Conservation (phyloP, 2,113 vertebrate species). For the Dromaius novaehollandiae region DNA sequence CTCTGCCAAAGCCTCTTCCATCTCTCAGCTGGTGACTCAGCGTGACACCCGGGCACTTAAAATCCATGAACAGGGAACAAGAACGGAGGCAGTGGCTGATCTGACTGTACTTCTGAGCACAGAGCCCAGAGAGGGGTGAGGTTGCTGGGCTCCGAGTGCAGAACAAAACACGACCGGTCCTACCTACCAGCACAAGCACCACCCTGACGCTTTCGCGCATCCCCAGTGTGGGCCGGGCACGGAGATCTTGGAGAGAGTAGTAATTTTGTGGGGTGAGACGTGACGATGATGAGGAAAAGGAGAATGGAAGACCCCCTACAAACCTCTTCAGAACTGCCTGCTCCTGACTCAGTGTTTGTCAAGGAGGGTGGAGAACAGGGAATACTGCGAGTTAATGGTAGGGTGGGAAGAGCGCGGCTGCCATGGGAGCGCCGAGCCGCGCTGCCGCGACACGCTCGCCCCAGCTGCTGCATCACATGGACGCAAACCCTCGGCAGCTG, state of each 20-base stretch:
- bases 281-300: neutral
- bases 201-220: neutral
- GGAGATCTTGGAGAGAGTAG: rapidly evolving
- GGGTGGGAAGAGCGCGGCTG: neutral
- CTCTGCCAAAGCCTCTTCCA: constrained; percentile 3
- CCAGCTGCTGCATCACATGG: neutral
- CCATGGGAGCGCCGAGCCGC: rapidly evolving
- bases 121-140: neutral
- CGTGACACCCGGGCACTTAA: neutral
- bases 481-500: neutral
- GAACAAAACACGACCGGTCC: neutral
- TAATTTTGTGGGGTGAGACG: neutral
- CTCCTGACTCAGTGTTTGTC: neutral
- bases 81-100: neutral
- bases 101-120: rapidly evolving
- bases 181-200: neutral
- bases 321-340: neutral
- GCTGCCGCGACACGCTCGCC: neutral
- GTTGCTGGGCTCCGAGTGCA: rapidly evolving
- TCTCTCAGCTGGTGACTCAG: constrained; percentile 12
- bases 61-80: neutral
- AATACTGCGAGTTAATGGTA: rapidly evolving
- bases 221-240: rapidly evolving
- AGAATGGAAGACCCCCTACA: neutral
- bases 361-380: neutral